Percentiles rank a stretch among this genome's conserved stretches.
Conservation (phyloP, 2,888 invertebrate species). For the Nysson spinosus region DNA sequence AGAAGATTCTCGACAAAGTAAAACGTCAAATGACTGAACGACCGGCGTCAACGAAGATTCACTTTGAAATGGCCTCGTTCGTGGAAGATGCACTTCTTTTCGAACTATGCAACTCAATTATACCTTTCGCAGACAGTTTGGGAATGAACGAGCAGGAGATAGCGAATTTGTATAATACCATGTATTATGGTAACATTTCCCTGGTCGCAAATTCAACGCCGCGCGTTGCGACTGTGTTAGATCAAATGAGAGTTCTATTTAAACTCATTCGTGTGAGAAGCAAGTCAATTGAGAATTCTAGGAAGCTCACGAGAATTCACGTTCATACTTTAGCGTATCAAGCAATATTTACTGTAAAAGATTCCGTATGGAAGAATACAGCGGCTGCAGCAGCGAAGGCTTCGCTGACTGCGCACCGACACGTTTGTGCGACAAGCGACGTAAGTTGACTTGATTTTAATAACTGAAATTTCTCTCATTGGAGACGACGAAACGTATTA, state of each 20-base stretch:
- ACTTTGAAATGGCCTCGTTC: slow-evolving; percentile 93
- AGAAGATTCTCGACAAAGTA: slow-evolving; percentile 82
- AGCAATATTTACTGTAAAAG: slow-evolving; percentile 85
- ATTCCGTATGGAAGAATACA: slow-evolving; percentile 87
- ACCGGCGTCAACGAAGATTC: slow-evolving; percentile 82
- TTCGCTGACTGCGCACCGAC: slow-evolving; percentile 88
- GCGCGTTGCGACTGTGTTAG: slow-evolving; percentile 87
- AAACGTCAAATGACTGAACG: slow-evolving; percentile 83
- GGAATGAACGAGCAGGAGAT: slow-evolving; percentile 95
- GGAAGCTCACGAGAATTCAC: slow-evolving; percentile 86
- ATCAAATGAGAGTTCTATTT: slow-evolving; percentile 88
- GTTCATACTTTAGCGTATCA: slow-evolving; percentile 94
- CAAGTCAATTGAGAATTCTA: slow-evolving; percentile 76
- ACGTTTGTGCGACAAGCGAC: slow-evolving; percentile 85
- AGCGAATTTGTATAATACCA: slow-evolving; percentile 85
- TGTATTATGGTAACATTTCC: slow-evolving; percentile 85
- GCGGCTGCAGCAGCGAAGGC: slow-evolving; percentile 90
- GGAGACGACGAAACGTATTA: too few relatives aligned
- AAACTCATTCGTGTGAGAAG: slow-evolving; percentile 79
- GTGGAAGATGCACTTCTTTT: slow-evolving; percentile 84
- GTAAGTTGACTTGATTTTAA: slow-evolving; percentile 72
- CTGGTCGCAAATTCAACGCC: slow-evolving; percentile 89
- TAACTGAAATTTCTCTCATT: too few relatives aligned
- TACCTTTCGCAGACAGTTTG: slow-evolving; percentile 88
- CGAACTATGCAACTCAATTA: slow-evolving; percentile 83